Evolutionary conservation across 2,797 vertebrate genomes (phyloP), one percentile per base, ranked within the genome.

Genomic region (Pempheris klunzingeri): DNA sequence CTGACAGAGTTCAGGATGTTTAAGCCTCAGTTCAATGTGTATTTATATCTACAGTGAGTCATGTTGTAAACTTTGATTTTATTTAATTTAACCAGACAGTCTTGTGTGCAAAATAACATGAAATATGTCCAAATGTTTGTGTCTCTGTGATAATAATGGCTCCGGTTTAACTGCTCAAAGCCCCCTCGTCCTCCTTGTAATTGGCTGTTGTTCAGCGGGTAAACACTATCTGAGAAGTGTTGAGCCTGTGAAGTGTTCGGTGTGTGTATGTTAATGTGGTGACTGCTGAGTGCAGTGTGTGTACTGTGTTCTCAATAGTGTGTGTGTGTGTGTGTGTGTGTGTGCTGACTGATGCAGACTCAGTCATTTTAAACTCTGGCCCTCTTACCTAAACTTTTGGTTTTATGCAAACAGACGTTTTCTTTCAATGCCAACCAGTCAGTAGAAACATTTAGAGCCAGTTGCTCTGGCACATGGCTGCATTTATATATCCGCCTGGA

Each of bases 181-280:
- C 77, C 76, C 61, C 66, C 44, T 71, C 65, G 82, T 80, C 63
- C 55, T 80, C 63, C 55, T 4, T 58, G 81, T 85, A 84, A 91
- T 84, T 87, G 86, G 78, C 77, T 55, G 79, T 77, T 89, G 89
- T 88, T 87, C 65, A 18, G 57, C 77, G 72, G 34, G 72, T 91
- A 88, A 92, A 91, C 87, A 83, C 74, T 64, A 77, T 86, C 86
- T 74, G 88, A 78, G 87, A 80, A 83, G 90, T 84, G 90, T 86
- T 91, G 89, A 92, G 82, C 82, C 50, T 32, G 68, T 83, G 22
- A 81, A 92, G 88, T 87, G 84, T 73, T 80, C 8, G 44, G 75
- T 73, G 72, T 84, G 77, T 81, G 77, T 79, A 71, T 61, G 54
- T 79, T 72, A 75, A 55, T 38, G 17, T 60, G 14, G 55, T 44